Evolutionary conservation across 2,113 vertebrate species (phyloP).

Genomic region (Phrynosoma blainvillii): DNA sequence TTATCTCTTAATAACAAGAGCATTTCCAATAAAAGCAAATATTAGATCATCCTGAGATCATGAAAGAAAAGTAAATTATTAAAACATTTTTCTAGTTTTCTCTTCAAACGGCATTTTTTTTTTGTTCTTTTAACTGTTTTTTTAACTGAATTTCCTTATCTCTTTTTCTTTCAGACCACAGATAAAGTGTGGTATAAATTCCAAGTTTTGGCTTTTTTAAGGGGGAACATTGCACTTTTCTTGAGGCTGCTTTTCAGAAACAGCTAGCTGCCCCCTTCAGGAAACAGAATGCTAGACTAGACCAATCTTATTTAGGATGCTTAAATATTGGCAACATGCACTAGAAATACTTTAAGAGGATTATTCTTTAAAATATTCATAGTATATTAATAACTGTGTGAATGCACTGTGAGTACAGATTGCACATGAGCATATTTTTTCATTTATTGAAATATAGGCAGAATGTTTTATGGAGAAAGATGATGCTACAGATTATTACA

Average conservation of each 20-base stretch:
- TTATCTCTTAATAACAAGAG: not conserved
- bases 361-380: no score
- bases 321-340: no score
- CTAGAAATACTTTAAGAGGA: no score
- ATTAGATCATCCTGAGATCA: not conserved
- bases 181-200: no score
- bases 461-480: not conserved
- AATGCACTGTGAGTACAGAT: not conserved
- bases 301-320: no score
- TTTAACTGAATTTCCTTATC: not conserved
- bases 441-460: not conserved
- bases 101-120: not conserved
- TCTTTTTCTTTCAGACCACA: no score
- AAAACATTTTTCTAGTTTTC: not conserved
- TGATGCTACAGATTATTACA: not conserved
- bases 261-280: not conserved
- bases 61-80: not conserved
- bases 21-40: not conserved
- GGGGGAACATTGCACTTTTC: not conserved
- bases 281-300: not conserved
- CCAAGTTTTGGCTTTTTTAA: no score
- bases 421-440: not conserved
- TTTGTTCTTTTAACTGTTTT: not conserved
- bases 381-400: no score
- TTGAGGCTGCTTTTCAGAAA: not conserved